Conservation (phyloP, 2,888 invertebrate species). For the Diloba caeruleocephala region DNA sequence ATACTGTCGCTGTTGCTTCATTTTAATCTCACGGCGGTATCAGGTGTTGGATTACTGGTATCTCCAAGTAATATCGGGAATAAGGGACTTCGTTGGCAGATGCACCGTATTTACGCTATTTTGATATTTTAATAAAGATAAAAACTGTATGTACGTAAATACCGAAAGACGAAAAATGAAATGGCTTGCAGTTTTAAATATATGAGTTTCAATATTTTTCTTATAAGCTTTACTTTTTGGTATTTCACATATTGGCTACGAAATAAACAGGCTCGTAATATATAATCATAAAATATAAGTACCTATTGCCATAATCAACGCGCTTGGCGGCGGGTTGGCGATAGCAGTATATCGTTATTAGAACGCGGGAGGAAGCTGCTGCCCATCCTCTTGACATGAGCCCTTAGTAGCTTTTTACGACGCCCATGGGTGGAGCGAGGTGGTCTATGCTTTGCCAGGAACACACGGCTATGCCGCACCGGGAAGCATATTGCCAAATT, state of each 20-base stretch:
- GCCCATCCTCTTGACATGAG: too few relatives aligned
- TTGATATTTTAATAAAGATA: slow-evolving; percentile 40
- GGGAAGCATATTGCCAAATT: too few relatives aligned
- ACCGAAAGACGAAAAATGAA: slow-evolving; percentile 22
- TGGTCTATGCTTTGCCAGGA: too few relatives aligned
- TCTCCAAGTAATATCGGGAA: slow-evolving; percentile 51
- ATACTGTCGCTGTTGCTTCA: slow-evolving; percentile 44
- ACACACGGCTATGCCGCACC: too few relatives aligned
- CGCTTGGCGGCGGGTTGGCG: too few relatives aligned
- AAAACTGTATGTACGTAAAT: slow-evolving; percentile 18
- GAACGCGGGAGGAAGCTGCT: too few relatives aligned
- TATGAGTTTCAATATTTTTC: slow-evolving; percentile 3
- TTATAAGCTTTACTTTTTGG: neutral
- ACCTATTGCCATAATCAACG: too few relatives aligned
- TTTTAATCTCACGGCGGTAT: slow-evolving; percentile 57
- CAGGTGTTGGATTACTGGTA: slow-evolving; percentile 66
- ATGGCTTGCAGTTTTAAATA: slow-evolving; percentile 7
- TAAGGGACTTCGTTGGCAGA: slow-evolving; percentile 38
- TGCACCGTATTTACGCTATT: slow-evolving; percentile 30
- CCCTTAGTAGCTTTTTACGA: too few relatives aligned
- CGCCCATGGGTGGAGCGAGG: too few relatives aligned
- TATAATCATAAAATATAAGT: too few relatives aligned
- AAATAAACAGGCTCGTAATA: too few relatives aligned
- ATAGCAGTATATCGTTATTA: too few relatives aligned
- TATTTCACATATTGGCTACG: neutral